Conservation (phyloP, 2,113 vertebrate genomes). For the Corythoichthys haematopterus region DNA sequence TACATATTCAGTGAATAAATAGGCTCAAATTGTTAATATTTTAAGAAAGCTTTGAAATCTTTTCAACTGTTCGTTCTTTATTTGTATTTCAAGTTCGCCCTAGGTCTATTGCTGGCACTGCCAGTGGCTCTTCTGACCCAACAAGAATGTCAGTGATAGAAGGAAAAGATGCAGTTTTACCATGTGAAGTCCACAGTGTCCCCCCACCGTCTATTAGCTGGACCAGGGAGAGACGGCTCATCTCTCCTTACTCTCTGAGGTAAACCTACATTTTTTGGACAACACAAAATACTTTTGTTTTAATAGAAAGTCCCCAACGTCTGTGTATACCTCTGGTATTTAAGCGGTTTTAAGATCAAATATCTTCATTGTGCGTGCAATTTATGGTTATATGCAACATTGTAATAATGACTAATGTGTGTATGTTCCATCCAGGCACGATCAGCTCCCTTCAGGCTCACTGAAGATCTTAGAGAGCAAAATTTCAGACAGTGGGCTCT, state of each 20-base stretch:
- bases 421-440: slow-evolving; percentile 74
- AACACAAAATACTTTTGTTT: neutral
- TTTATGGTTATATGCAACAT: too few species aligned
- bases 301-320: neutral
- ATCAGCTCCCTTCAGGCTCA: slow-evolving; percentile 85
- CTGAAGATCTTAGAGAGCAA: slow-evolving; percentile 85
- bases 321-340: neutral
- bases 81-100: slow-evolving; percentile 79
- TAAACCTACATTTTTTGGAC: slow-evolving; percentile 47
- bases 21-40: too few species aligned
- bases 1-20: too few species aligned
- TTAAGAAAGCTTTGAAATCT: too few species aligned
- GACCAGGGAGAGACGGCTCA: slow-evolving; percentile 87
- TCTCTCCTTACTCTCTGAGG: slow-evolving; percentile 93
- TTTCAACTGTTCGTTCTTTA: neutral
- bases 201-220: slow-evolving; percentile 89
- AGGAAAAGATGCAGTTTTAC: slow-evolving; percentile 82
- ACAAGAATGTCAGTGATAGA: slow-evolving; percentile 77
- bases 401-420: slow-evolving; percentile 10
- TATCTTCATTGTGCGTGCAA: neutral
- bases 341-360: neutral
- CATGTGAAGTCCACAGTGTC: slow-evolving; percentile 86
- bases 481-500: slow-evolving; percentile 83
- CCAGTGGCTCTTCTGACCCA: slow-evolving; percentile 51
- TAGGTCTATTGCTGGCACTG: slow-evolving; percentile 60